phyloP scores from a whole-genome alignment of 1,140 invertebrate genomes.

The Neodiprion pinetum region DNA sequence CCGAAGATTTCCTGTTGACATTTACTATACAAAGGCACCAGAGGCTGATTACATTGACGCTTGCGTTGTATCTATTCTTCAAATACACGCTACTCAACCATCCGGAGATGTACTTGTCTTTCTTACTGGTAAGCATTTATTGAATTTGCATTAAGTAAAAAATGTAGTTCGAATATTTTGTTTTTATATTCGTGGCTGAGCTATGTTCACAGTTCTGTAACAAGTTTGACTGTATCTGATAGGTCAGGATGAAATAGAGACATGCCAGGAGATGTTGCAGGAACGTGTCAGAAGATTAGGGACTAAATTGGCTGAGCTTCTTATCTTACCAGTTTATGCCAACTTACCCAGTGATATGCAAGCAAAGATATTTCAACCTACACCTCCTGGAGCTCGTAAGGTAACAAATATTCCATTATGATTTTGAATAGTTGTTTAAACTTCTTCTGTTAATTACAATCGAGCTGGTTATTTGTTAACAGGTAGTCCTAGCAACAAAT shows the following conservation, averaged over 20 bases:
- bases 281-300: slow-evolving; percentile 91
- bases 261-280: slow-evolving; percentile 90
- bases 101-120: slow-evolving; percentile 97
- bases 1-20: slow-evolving; percentile 87
- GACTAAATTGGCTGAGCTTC: slow-evolving; percentile 90
- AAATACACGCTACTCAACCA: slow-evolving; percentile 97
- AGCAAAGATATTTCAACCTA: slow-evolving; percentile 96
- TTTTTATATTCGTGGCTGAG: background rate
- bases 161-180: background rate
- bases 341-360: slow-evolving; percentile 99
- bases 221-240: background rate
- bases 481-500: slow-evolving; percentile 96
- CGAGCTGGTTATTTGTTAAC: slow-evolving; percentile 27
- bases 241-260: slow-evolving; percentile 93
- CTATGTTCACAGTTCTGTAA: slow-evolving; percentile 7
- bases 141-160: background rate
- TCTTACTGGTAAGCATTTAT: slow-evolving; percentile 76
- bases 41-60: slow-evolving; percentile 99
- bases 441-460: background rate
- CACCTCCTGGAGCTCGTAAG: slow-evolving; percentile 93
- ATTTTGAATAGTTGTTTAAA: background rate
- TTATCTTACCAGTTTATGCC: slow-evolving; percentile 97
- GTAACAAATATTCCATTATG: slow-evolving; percentile 44
- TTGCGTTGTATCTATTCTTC: slow-evolving; percentile 93
- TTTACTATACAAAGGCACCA: slow-evolving; percentile 98